Percentiles rank a stretch among this genome's conserved stretches.
Conservation (phyloP, 2,797 vertebrate species). For the Crypturellus tataupa region DNA sequence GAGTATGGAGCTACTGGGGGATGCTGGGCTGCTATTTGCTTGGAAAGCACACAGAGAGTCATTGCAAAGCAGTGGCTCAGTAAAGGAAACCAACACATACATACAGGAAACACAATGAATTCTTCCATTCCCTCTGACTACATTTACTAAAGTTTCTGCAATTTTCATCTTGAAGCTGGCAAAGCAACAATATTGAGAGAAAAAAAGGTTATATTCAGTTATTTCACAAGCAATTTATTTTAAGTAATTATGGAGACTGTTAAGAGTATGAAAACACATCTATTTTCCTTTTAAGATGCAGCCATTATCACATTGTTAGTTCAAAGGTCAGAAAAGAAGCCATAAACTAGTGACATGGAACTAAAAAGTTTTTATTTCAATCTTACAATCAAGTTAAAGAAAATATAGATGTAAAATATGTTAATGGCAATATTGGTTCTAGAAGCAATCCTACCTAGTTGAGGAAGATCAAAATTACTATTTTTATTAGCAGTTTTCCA, state of each 20-base stretch:
- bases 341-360: background rate
- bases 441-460: background rate
- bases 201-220: constrained; percentile 40
- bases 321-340: background rate
- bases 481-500: constrained; percentile 40
- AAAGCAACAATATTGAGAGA: constrained; percentile 31
- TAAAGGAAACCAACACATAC: constrained; percentile 11
- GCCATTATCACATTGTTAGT: background rate
- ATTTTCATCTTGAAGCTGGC: constrained; percentile 14
- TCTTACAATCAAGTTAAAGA: background rate
- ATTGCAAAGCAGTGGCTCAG: constrained; percentile 26
- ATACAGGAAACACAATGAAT: background rate
- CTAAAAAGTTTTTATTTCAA: background rate
- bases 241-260: background rate
- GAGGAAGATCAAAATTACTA: constrained; percentile 12
- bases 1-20: background rate
- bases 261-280: constrained; percentile 15
- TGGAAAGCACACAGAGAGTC: background rate
- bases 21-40: constrained; percentile 2
- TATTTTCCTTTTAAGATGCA: background rate
- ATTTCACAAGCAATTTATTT: constrained; percentile 48
- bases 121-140: constrained; percentile 15
- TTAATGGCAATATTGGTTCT: background rate
- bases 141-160: background rate
- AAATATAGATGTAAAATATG: background rate